These are phyloP conservation scores for Urocolius indicus DNA, from an alignment of 2,113 vertebrate genomes.

Conservation along the genomic window DNA sequence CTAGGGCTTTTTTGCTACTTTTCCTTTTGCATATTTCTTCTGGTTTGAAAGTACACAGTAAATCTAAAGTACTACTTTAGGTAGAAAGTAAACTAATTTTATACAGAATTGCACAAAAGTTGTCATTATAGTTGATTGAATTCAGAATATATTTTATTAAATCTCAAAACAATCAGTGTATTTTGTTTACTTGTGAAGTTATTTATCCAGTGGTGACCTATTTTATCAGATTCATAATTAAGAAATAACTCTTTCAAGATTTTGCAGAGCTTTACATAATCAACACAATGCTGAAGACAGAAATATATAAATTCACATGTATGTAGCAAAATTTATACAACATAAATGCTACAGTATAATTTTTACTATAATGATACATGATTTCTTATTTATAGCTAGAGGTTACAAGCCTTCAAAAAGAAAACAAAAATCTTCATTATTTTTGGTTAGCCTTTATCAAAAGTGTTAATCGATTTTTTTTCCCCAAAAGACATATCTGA, in stretches of 20 bases:
- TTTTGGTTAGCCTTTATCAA: background rate
- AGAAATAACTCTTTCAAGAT: background rate
- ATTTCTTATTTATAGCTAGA: background rate
- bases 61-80: background rate
- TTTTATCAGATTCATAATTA: background rate
- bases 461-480: background rate
- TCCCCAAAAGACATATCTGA: fast-evolving
- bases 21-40: background rate
- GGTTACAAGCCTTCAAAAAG: background rate
- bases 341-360: background rate
- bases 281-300: background rate
- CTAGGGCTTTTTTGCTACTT: no score
- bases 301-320: background rate
- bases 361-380: background rate
- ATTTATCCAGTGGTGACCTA: background rate
- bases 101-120: background rate
- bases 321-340: background rate
- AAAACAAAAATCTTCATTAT: background rate
- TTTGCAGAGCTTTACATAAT: background rate
- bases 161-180: background rate
- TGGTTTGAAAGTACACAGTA: background rate
- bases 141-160: background rate
- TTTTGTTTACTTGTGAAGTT: background rate
- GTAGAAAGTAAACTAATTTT: background rate
- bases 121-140: background rate